phyloP scores from a whole-genome alignment of 2,797 vertebrate species.

The Spinibarbus caldwelli region DNA sequence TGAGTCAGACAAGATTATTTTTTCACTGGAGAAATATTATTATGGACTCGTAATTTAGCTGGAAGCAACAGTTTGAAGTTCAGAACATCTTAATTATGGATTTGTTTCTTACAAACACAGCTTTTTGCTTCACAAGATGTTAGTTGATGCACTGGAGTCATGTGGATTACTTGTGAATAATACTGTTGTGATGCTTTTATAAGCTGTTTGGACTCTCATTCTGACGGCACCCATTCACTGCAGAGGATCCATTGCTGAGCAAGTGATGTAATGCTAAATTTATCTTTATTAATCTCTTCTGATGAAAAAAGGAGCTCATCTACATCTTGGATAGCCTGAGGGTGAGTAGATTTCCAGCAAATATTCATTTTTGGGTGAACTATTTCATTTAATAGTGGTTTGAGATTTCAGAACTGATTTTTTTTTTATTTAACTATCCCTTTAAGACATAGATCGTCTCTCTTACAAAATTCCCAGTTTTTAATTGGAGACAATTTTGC shows the following conservation, averaged over 20 bases:
- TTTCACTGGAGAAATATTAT: neutral
- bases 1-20: neutral
- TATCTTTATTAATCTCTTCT: neutral
- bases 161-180: neutral
- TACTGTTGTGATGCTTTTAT: neutral
- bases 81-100: neutral
- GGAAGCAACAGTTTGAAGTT: neutral
- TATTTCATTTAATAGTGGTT: neutral
- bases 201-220: neutral
- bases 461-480: neutral
- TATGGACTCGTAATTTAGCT: neutral
- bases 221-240: neutral
- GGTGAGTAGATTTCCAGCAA: neutral
- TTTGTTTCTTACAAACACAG: neutral
- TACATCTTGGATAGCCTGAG: neutral
- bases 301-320: neutral
- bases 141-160: neutral
- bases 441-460: neutral
- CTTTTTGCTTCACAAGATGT: neutral
- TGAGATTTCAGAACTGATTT: neutral
- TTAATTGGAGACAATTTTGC: neutral
- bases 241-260: neutral
- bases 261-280: neutral
- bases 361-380: neutral
- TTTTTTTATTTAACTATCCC: neutral